Base-by-base conservation (phyloP, 2,797 vertebrate genomes). In the Benthosema pterotum region DNA sequence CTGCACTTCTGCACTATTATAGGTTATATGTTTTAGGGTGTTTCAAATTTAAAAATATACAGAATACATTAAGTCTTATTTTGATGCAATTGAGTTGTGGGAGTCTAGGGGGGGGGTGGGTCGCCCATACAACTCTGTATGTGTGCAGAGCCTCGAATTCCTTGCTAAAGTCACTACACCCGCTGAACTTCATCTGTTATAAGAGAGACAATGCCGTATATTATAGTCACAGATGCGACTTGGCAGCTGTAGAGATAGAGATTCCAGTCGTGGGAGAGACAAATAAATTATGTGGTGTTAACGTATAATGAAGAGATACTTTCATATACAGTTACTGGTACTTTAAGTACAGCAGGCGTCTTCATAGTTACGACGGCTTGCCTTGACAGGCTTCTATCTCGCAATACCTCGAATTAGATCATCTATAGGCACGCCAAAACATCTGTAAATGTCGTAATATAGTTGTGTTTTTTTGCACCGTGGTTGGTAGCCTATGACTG, bases 381-480 rank as follows among this genome's bases (percentile, higher is more conserved):
- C 74, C 75, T 74, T 45, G n/a, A 60, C 59, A 48, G 55, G 3
- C 42, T 53, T 74, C 52, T 72, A 22, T 25, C n/a, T n/a, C n/a
- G n/a, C 71, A 62, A 25, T 25, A 32, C 28, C 28, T 7, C 1
- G 28, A 32, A 32, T 32, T 5, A 32, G 28, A 32, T 7, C 1
- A 0, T 25, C 1, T 32, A 4, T n/a, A n/a, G n/a, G n/a, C n/a
- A n/a, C 5, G 5, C 8, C 28, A 32, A 32, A 32, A 32, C 28
- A 32, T 32, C 8, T 7, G 28, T 32, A 32, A 6, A 5, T 7
- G 28, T 32, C 8, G 25, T 0, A 32, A 32, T 32, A 2, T 5
- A 32, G 28, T 32, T 32, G 28, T 32, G n/a, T n/a, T n/a, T n/a
- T 32, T 25, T 32, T 32, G 28, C 28, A 32, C 8, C 28, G 28